Percentiles rank a stretch among this genome's conserved stretches.
These are phyloP conservation scores for Lacerta agilis DNA, from an alignment of 2,797 vertebrate species.

Conservation along the genomic window DNA sequence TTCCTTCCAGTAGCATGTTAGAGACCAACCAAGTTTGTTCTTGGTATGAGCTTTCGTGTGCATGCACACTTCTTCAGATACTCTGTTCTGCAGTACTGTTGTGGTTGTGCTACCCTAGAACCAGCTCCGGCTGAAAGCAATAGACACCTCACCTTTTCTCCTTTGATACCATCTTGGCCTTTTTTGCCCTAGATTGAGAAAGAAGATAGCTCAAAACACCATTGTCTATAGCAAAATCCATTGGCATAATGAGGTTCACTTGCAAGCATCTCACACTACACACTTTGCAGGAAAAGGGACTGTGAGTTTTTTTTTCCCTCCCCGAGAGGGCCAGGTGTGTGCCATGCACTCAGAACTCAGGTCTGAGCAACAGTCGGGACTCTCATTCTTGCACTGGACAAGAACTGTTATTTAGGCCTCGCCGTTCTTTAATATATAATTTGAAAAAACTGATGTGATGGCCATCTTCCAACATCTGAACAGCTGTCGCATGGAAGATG, in stretches of 20 bases:
- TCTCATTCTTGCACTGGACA: too few species aligned
- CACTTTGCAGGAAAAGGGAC: not conserved
- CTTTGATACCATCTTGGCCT: conserved; percentile 83
- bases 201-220: not conserved
- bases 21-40: too few species aligned
- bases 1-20: too few species aligned
- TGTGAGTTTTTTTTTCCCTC: not conserved
- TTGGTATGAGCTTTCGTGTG: too few species aligned
- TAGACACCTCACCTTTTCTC: conserved; percentile 81
- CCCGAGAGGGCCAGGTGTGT: not conserved
- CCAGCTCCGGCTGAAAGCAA: too few species aligned
- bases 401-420: too few species aligned
- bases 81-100: not conserved
- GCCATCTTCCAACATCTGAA: too few species aligned
- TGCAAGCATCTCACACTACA: fast-evolving
- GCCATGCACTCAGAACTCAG: not conserved
- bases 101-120: not conserved
- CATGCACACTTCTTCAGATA: too few species aligned
- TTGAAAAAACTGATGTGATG: too few species aligned
- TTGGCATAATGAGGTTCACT: not conserved
- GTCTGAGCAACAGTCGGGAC: not conserved
- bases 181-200: conserved; percentile 84
- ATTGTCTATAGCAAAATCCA: not conserved
- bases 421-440: too few species aligned
- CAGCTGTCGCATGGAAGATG: too few species aligned